phyloP scores from a whole-genome alignment of 2,113 vertebrate genomes.

The Nannobrachium achirus region DNA sequence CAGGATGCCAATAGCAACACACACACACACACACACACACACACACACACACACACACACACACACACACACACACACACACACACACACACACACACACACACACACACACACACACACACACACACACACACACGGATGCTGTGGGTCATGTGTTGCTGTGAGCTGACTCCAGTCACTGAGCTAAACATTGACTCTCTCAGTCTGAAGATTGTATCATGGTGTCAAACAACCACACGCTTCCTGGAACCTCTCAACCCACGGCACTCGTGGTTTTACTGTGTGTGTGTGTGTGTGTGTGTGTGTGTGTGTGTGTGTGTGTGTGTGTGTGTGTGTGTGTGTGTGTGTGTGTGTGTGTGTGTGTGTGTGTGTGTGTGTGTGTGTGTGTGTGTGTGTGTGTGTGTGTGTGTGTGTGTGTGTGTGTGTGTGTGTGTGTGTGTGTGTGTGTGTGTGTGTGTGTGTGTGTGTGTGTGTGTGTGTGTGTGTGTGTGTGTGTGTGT shows the following conservation, averaged over 20 bases:
- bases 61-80: background rate
- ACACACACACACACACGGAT: background rate
- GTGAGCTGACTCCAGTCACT: constrained; percentile 32
- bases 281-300: constrained; percentile 5
- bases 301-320: constrained; percentile 11
- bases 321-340: background rate
- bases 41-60: background rate
- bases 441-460: constrained; percentile 5
- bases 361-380: background rate
- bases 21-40: background rate
- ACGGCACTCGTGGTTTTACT: background rate
- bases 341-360: background rate
- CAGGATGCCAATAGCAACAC: background rate
- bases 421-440: constrained; percentile 6
- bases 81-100: too few species aligned
- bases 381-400: background rate
- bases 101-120: constrained; percentile 1
- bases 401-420: constrained; percentile 10
- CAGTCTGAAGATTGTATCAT: constrained; percentile 63
- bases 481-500: background rate
- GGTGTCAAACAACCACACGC: constrained; percentile 22
- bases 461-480: constrained; percentile 11
- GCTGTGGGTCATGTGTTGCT: constrained; percentile 56
- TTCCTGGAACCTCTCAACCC: constrained; percentile 55
- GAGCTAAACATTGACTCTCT: constrained; percentile 63